Base-by-base conservation (phyloP, 2,888 invertebrate genomes). In the Sussaba pulchella region DNA sequence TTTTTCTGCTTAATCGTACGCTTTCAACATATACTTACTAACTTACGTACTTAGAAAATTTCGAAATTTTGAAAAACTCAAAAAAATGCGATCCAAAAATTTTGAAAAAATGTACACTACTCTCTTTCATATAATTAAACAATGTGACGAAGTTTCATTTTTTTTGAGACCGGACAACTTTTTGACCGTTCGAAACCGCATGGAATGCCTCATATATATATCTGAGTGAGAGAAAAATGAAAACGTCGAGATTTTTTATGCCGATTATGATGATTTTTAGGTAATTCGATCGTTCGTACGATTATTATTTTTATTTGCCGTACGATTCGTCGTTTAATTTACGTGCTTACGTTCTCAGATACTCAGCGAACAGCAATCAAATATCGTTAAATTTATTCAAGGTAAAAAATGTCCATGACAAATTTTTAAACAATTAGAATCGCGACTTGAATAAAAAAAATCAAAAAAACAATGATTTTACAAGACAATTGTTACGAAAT, bases 251-350 rank as follows among this genome's bases (percentile, higher is more conserved):
- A 36, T 64, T 54, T 17, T 64, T 45, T n/a, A n/a, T n/a, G n/a
- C 14, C 59, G 67, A 72, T 70, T 70, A 76, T 76, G 59, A 52
- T 59, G 41, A 76, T 52, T 12, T 54, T 26, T 75, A 61, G 43
- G 52, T 41, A 52, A 70, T 76, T 77, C 57, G 54, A 52, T 45
- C 64, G 47, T 39, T 41, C 47, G 39, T 71, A 61, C 52, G 71
- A 72, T 43, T 78, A 21, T 12, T 70, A 71, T 59, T 50, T 66
- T 31, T 66, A 36, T 71, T 21, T 59, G 21, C 39, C 36, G 36
- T 43, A 19, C 39, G 14, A 59, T 63, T 52, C 41, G 17, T 72
- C 26, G n/a, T 69, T 69, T 54, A 61, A 43, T 39, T 50, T 59
- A 26, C 61, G 69, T 54, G 63, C 31, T 26, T 78, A 21, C 54